phyloP scores from a whole-genome alignment of 1,140 invertebrate species.

The Zophobas atratus region DNA sequence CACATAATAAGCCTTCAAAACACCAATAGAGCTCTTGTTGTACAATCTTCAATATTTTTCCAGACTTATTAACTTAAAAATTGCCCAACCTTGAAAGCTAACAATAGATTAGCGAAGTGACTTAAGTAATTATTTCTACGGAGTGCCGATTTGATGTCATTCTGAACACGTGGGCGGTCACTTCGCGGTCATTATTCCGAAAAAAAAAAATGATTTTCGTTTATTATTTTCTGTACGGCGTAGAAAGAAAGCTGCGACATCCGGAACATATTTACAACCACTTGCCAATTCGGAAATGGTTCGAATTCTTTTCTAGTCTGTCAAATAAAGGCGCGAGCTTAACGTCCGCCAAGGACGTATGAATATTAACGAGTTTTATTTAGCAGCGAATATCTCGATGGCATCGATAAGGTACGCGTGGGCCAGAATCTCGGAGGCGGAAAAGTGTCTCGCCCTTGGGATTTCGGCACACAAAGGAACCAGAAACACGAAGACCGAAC shows the following conservation, averaged over 20 bases:
- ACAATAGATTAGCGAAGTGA: no score
- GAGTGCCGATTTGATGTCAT: no score
- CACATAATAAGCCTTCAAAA: no score
- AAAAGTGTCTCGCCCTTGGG: constrained; percentile 19
- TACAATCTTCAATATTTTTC: no score
- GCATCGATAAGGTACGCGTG: constrained; percentile 12
- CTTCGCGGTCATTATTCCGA: background rate
- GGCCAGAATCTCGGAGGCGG: constrained; percentile 10
- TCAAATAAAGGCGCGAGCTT: background rate
- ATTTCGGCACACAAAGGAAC: constrained; percentile 25
- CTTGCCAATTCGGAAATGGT: constrained; percentile 9
- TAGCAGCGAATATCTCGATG: constrained; percentile 23
- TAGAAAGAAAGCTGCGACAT: no score
- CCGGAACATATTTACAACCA: no score
- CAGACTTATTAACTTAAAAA: no score
- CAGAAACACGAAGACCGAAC: background rate
- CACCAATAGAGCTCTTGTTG: no score
- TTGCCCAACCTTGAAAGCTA: no score
- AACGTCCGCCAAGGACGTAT: background rate
- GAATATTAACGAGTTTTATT: constrained; percentile 5
- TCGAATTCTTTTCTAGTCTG: constrained; percentile 3
- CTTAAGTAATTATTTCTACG: no score
- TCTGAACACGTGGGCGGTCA: background rate
- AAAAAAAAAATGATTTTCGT: background rate
- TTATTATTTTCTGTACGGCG: no score